These are phyloP conservation scores for Gandaritis pyraliata DNA, from an alignment of 2,888 invertebrate species.

Conservation along the genomic window DNA sequence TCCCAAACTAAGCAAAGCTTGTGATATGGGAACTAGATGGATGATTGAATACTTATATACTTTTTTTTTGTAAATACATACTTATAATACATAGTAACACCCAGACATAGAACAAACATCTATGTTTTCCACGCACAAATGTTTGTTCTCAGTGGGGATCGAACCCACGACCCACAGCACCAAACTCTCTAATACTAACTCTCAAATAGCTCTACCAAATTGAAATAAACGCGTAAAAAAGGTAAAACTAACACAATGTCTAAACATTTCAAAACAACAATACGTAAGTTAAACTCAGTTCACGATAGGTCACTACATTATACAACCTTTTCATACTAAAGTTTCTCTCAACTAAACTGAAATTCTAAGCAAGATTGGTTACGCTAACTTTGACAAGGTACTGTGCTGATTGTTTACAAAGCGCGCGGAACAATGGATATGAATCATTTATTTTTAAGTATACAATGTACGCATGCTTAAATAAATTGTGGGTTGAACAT, in stretches of 20 bases:
- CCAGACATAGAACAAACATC: too few species aligned
- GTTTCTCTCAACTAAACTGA: not conserved
- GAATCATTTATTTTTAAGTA: slow-evolving; percentile 29
- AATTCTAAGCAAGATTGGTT: slow-evolving; percentile 1
- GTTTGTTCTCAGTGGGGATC: too few species aligned
- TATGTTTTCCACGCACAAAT: too few species aligned
- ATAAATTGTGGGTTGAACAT: slow-evolving; percentile 24
- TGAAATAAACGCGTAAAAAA: too few species aligned
- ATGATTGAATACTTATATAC: too few species aligned
- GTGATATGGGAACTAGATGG: too few species aligned
- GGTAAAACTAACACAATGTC: not conserved
- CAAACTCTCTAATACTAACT: too few species aligned
- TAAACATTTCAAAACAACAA: slow-evolving; percentile 13
- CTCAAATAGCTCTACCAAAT: too few species aligned
- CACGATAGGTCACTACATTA: not conserved
- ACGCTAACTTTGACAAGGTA: slow-evolving; percentile 15
- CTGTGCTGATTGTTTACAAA: slow-evolving; percentile 4
- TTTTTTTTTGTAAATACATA: too few species aligned
- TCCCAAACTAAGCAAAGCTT: too few species aligned
- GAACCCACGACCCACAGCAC: too few species aligned
- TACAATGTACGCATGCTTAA: slow-evolving; percentile 16
- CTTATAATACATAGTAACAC: too few species aligned
- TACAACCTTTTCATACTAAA: slow-evolving; percentile 9
- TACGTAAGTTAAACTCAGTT: slow-evolving; percentile 1
- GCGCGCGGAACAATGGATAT: slow-evolving; percentile 7